phyloP scores from a whole-genome alignment of 2,797 vertebrate species.

The Chaetophractus vellerosus region DNA sequence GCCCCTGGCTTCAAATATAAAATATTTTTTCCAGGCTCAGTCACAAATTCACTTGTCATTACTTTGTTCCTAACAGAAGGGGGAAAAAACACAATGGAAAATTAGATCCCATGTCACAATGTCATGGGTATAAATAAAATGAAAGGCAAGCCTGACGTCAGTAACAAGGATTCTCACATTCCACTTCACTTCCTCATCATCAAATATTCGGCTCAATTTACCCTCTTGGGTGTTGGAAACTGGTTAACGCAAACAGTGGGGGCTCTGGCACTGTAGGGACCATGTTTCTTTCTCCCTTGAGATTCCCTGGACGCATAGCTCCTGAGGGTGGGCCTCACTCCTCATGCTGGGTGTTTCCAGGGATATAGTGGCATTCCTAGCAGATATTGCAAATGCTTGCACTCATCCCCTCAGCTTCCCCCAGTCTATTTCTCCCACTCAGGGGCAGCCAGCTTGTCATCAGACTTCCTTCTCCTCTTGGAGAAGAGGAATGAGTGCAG shows the following conservation, averaged over 20 bases:
- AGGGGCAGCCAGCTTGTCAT: neutral
- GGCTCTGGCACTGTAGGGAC: neutral
- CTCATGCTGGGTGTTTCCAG: neutral
- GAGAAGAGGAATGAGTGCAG: neutral
- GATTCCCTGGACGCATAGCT: neutral
- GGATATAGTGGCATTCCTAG: neutral
- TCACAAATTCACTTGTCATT: conserved; percentile 80
- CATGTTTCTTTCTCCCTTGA: neutral
- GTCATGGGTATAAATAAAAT: conserved; percentile 85
- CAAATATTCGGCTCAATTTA: conserved; percentile 51
- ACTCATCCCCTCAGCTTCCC: neutral
- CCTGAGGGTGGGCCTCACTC: neutral
- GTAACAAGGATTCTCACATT: conserved; percentile 74
- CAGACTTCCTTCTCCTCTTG: neutral
- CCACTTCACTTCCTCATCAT: conserved; percentile 76
- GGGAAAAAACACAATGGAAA: conserved; percentile 83
- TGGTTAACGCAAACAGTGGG: neutral
- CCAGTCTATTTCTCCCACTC: neutral
- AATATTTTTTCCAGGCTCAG: conserved; percentile 73
- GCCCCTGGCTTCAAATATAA: conserved; percentile 40
- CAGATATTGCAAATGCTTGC: neutral
- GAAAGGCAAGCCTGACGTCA: conserved; percentile 81
- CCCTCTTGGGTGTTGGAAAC: neutral
- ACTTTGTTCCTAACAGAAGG: conserved; percentile 72
- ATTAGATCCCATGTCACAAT: conserved; percentile 78